Conservation (phyloP, 1,140 invertebrate genomes). For the Camponotus pennsylvanicus region DNA sequence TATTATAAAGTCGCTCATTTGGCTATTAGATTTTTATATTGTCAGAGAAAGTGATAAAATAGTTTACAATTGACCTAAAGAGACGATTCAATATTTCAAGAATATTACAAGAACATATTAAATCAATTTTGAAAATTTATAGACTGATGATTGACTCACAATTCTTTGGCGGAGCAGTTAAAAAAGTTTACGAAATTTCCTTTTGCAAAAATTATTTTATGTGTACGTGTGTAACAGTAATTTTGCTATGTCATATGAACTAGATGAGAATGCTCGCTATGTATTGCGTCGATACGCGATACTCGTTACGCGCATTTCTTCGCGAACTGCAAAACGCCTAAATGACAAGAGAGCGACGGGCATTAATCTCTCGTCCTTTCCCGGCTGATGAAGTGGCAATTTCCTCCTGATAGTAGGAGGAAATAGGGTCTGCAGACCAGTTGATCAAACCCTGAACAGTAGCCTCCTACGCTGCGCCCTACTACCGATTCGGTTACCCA, state of each 20-base stretch:
- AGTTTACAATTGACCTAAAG: neutral
- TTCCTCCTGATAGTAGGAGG: constrained; percentile 78
- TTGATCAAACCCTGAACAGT: constrained; percentile 76
- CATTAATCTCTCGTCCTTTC: constrained; percentile 76
- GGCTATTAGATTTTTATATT: neutral
- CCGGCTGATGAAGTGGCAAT: constrained; percentile 77
- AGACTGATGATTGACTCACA: neutral
- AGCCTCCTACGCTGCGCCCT: constrained; percentile 68
- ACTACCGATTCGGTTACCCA: constrained; percentile 69
- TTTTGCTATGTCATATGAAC: neutral
- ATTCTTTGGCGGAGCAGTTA: neutral
- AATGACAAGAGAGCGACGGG: constrained; percentile 75
- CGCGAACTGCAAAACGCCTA: constrained; percentile 60
- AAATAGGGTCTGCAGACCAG: constrained; percentile 77
- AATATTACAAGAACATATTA: neutral
- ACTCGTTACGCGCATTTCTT: constrained; percentile 40
- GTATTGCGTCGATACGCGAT: neutral
- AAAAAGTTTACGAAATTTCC: neutral
- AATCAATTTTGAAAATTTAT: constrained; percentile 4
- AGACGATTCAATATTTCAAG: neutral
- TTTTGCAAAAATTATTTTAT: neutral
- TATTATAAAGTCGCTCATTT: neutral
- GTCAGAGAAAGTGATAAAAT: neutral
- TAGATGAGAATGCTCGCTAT: neutral
- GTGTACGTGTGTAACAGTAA: neutral